phyloP scores from a whole-genome alignment of 2,113 vertebrate species.

The Crocuta crocuta region DNA sequence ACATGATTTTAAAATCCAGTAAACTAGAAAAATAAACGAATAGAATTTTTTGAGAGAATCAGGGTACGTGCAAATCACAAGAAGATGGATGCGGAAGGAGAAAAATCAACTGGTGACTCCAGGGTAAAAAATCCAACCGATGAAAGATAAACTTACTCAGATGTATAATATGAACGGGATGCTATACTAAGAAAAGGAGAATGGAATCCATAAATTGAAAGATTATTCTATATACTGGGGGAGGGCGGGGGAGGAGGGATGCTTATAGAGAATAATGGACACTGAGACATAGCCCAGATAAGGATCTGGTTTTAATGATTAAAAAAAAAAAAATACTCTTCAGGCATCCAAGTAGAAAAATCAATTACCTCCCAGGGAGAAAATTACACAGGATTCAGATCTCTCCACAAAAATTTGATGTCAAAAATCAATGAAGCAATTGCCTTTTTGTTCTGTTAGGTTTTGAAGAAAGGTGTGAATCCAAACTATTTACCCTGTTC shows the following conservation, averaged over 20 bases:
- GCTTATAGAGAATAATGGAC: neutral
- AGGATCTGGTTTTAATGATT: neutral
- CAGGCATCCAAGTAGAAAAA: neutral
- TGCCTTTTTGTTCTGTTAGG: neutral
- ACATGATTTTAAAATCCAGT: slow-evolving; percentile 20
- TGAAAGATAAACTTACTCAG: slow-evolving; percentile 2
- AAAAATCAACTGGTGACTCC: neutral
- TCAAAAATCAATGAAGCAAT: neutral
- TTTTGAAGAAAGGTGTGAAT: slow-evolving; percentile 20
- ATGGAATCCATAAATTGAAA: neutral
- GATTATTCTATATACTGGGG: neutral
- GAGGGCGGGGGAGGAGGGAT: too few species aligned
- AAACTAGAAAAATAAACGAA: slow-evolving; percentile 5
- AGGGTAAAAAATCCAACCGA: neutral
- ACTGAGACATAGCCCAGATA: neutral
- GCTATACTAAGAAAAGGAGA: neutral
- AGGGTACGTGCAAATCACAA: neutral
- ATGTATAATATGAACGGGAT: neutral
- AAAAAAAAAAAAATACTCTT: slow-evolving; percentile 2
- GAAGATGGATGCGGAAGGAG: neutral
- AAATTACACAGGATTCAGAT: neutral
- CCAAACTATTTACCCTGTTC: neutral
- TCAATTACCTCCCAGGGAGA: neutral
- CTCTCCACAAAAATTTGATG: neutral
- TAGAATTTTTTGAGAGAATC: slow-evolving; percentile 1